These are phyloP conservation scores for Crenuchus spilurus DNA, from an alignment of 2,797 vertebrate genomes.

Conservation along the genomic window DNA sequence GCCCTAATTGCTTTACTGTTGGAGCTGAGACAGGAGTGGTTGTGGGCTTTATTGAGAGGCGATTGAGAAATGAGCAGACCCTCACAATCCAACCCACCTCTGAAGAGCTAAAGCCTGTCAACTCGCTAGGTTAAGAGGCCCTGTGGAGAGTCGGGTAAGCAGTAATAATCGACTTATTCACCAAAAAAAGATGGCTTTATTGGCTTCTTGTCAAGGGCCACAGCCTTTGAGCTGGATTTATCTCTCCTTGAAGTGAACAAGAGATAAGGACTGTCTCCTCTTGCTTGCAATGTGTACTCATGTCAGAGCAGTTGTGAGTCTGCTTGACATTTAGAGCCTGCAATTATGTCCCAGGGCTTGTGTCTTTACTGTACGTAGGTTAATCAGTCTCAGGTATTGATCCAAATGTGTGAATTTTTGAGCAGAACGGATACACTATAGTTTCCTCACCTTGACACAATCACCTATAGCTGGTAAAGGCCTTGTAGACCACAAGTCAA, in stretches of 20 bases:
- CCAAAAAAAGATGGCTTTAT: conserved; percentile 67
- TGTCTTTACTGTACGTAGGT: conserved; percentile 12
- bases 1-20: conserved; percentile 43
- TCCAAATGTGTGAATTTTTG: conserved; percentile 4
- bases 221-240: conserved; percentile 57
- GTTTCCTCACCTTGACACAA: conserved; percentile 19
- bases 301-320: conserved; percentile 40
- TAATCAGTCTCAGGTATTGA: conserved; percentile 40
- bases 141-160: conserved; percentile 53
- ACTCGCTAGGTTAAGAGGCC: conserved; percentile 32
- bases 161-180: conserved; percentile 63
- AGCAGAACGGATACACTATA: neutral
- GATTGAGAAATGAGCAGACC: conserved; percentile 21
- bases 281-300: conserved; percentile 40
- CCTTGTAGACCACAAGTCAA: neutral
- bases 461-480: neutral
- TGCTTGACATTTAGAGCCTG: conserved; percentile 38
- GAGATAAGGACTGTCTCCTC: conserved; percentile 68
- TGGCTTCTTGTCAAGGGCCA: conserved; percentile 64
- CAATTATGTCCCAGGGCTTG: conserved; percentile 19
- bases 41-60: conserved; percentile 36
- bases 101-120: conserved; percentile 29
- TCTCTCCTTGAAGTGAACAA: conserved; percentile 29
- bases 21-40: conserved; percentile 13
- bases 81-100: conserved; percentile 40